Base-by-base conservation (phyloP, 2,888 invertebrate species). In the Rhabditoides inermis region DNA sequence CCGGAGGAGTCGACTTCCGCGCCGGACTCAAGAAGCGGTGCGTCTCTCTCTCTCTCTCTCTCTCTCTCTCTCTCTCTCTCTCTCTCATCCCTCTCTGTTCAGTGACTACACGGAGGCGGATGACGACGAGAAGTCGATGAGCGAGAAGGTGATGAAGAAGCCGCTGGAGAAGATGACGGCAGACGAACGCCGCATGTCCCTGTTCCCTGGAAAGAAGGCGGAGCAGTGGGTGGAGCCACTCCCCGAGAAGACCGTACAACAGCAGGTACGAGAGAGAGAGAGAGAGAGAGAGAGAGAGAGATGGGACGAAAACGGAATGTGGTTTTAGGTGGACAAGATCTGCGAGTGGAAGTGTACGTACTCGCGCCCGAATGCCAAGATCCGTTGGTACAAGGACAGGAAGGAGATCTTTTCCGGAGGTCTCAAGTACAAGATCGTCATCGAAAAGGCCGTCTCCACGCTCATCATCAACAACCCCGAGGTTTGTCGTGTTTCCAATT, bases 351-450 rank as follows among this genome's bases (percentile, higher is more conserved):
- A 90, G 79, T 89, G 88, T 59, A 86, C 87, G 77, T 99, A 95
- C 82, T 88, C 90, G 61, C 95, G 92, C 81, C 86, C 90, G n/a
- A 91, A 92, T 78, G 78, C 79, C 47, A 77, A 78, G 60, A 72
- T 78, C 54, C 74, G 79, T 51, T 78, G 77, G 77, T 76, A 75
- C 63, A 73, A 73, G 53, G 73, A 70, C 46, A 60, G 67, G 39
- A 73, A 76, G 51, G 77, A 76, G 55, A 65, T 76, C 49, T 76
- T 76, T 58, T 72, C 70, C 12, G 75, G 75, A 53, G 72, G 95
- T 65, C 86, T 90, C 54, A 98, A 92, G 80, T 95, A 88, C 79
- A 92, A 95, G 80, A 88, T 98, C 79, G 87, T 86, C 72, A 87
- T 85, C 75, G 91, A 94, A 77, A 87, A 86, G 72, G 90, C 91